Conservation (phyloP, 1,140 invertebrate genomes). For the Trachymyrmex cornetzi region DNA sequence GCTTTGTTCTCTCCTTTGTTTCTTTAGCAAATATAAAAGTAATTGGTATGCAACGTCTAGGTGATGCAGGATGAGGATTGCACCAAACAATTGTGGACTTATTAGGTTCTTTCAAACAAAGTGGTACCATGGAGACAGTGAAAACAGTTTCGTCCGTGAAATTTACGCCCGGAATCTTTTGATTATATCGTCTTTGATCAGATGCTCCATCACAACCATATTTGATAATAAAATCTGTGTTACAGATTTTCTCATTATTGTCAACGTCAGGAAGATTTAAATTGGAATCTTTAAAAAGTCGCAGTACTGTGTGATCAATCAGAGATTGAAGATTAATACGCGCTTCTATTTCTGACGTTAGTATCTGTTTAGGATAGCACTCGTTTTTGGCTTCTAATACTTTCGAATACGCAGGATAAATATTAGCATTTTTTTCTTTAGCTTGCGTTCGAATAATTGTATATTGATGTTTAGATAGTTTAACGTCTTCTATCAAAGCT, state of each 20-base stretch:
- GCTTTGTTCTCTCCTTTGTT: conserved; percentile 3
- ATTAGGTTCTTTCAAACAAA: conserved; percentile 4
- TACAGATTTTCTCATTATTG: neutral
- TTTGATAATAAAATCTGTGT: neutral
- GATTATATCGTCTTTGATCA: conserved; percentile 15
- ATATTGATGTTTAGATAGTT: neutral
- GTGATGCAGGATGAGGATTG: conserved; percentile 8
- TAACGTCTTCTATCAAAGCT: conserved; percentile 22
- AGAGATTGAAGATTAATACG: conserved; percentile 16
- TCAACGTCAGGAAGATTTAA: conserved; percentile 3
- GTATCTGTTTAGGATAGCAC: neutral
- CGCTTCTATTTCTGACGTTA: conserved; percentile 3
- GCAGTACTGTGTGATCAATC: conserved; percentile 20
- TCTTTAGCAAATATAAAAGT: conserved; percentile 3
- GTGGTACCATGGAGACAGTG: conserved; percentile 13
- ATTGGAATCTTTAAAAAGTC: conserved; percentile 19
- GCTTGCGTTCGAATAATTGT: neutral
- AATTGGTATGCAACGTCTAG: conserved; percentile 24
- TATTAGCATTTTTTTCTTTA: conserved; percentile 15
- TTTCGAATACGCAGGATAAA: neutral
- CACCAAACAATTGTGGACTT: neutral
- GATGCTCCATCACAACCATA: conserved; percentile 17
- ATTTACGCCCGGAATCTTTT: conserved; percentile 7
- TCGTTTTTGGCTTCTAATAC: neutral
- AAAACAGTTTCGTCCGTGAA: conserved; percentile 4